Base-by-base conservation (phyloP, 2,797 vertebrate species). In the Anabas testudineus region DNA sequence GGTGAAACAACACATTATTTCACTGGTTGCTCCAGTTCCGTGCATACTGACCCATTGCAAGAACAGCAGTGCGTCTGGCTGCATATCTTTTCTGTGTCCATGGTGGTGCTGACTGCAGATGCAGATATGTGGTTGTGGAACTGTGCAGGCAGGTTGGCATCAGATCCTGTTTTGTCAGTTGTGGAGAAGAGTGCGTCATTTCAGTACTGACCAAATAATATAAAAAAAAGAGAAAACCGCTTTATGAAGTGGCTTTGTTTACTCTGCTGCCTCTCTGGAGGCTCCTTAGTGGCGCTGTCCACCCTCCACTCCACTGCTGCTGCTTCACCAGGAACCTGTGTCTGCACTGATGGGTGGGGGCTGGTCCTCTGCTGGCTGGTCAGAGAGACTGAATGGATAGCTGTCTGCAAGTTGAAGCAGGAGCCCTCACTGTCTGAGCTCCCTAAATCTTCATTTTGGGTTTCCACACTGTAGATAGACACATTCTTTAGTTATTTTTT, bases 11-110 rank as follows among this genome's bases (percentile, higher is more conserved):
- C 7, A 15, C 22, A 14, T 14, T 24, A 13, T 22, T 15, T n/a
- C 16, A 7, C 24, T 4, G 9, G 3, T 0, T 43, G 36, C 10
- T 32, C 13, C 12, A 39, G 14, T 39, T 7, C 12, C 21, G 1
- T 13, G 18, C 15, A 48, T 7, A 74, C 86, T 73, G 56, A 94
- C 94, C 89, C 93, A 39, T 93, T 91, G 61, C 94, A 94, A 4
- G 90, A 78, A 78, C 94, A 94, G 51, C 85, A 58, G 55, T 72
- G 71, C 57, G 54, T 48, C 7, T 76, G 85, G 45, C 74, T 76
- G 39, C 55, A 46, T 74, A 63, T 75, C 53, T 72, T 81, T 9
- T 65, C 75, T 57, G 74, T 37, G 8, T 76, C 67, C 87, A 90
- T 88, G 62, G 22, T 41, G 24, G 51, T 24, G 60, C 71, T 65